Evolutionary conservation across 1,140 invertebrate species (phyloP), one percentile per base, ranked within the genome.

Genomic region (Agrilus planipennis): DNA sequence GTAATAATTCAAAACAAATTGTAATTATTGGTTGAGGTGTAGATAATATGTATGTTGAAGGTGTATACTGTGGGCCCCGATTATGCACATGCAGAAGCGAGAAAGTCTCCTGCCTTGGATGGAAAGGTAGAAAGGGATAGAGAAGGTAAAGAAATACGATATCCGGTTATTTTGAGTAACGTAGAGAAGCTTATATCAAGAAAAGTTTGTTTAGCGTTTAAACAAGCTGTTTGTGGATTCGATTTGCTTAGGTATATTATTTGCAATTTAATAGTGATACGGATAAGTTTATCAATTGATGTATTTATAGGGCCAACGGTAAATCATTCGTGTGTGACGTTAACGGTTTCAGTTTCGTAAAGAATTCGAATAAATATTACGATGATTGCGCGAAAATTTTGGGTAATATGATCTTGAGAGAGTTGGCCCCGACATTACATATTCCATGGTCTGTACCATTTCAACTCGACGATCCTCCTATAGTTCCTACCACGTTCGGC

Each of bases 271-370:
- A n/a, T n/a, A n/a, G n/a, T n/a, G n/a, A n/a, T n/a, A n/a, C n/a
- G 2, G 11, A 35, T 36, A 32, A n/a, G n/a, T 31, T 16, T 12
- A 31, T 16, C 15, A 12, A 10, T 12, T 16, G 29, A 10, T 10
- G n/a, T 46, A 47, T 55, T 67, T 65, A 15, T 61, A 85, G 95
- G 58, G 93, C 94, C 14, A 96, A 94, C 70, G 94, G 94, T 15
- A 91, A 93, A 62, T 98, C 93, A 1, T 99, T 91, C 63, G 96
- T 99, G 0, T 99, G 94, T 68, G 96, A 99, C 71, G 95, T 99
- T 0, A 99, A 99, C 69, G 96, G 96, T 2, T 99, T 99, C 64
- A 97, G 91, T 60, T 99, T 99, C 68, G 96, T 99, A 5, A 99
- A 99, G 61, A 99, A 96, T 62, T 98, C 94, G 1, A 92, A 89